Evolutionary conservation across 2,888 invertebrate species (phyloP).

Genomic region (Leucoma salicis): DNA sequence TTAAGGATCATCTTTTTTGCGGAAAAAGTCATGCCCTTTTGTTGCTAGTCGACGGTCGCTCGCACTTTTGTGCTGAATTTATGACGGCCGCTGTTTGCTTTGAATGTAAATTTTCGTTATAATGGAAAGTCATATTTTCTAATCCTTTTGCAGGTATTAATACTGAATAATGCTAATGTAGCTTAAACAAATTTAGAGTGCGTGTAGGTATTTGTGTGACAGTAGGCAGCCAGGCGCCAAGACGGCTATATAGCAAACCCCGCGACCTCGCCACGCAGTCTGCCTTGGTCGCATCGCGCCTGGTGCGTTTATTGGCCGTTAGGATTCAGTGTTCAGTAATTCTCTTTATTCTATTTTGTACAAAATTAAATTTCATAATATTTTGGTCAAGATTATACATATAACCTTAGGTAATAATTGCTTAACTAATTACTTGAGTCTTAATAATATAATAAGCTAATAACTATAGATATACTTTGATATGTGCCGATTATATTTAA

Average conservation of each 20-base stretch:
- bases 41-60: conserved; percentile 76
- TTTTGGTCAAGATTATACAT: too few species aligned
- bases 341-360: conserved; percentile 12
- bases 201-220: conserved; percentile 19
- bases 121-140: conserved; percentile 42
- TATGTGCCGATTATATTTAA: conserved; percentile 24
- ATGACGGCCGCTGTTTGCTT: conserved; percentile 72
- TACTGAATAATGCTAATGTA: conserved; percentile 6
- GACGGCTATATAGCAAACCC: conserved; percentile 48
- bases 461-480: too few species aligned
- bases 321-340: conserved; percentile 17
- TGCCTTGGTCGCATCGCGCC: conserved; percentile 48
- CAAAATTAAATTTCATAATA: too few species aligned
- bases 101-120: conserved; percentile 70
- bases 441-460: too few species aligned
- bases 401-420: too few species aligned
- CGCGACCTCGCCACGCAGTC: conserved; percentile 65
- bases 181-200: conserved; percentile 26
- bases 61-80: conserved; percentile 79
- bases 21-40: conserved; percentile 80
- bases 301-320: conserved; percentile 48
- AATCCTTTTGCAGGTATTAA: conserved; percentile 19
- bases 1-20: conserved; percentile 82
- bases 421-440: too few species aligned
- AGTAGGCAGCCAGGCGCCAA: conserved; percentile 53